Evolutionary conservation across 23 tunicate genomes (phyloP).

Genomic region (Phallusia fumigata): DNA sequence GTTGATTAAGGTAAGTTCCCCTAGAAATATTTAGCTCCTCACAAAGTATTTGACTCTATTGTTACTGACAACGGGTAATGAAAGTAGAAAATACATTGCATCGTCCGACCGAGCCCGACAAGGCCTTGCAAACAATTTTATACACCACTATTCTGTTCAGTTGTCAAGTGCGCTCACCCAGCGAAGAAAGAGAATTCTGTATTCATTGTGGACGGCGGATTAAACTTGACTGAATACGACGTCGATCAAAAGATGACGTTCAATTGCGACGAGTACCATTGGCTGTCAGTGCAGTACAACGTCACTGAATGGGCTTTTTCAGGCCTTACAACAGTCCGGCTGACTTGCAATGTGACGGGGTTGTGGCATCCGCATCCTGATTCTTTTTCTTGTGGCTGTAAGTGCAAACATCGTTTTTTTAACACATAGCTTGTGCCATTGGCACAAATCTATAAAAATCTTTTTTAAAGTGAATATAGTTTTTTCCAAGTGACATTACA

Average conservation of each 20-base stretch:
- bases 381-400: slow-evolving; percentile 74
- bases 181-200: not conserved
- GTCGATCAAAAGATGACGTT: slow-evolving; percentile 21
- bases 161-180: not conserved
- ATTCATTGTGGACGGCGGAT: not conserved
- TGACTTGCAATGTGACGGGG: slow-evolving; percentile 39
- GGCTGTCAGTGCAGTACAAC: slow-evolving; percentile 55
- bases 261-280: slow-evolving; percentile 29
- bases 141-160: not conserved
- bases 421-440: too few species aligned
- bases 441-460: too few species aligned
- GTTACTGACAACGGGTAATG: too few species aligned
- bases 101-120: too few species aligned
- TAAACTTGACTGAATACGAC: not conserved
- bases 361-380: slow-evolving; percentile 51
- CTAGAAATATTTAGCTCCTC: too few species aligned
- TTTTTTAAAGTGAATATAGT: too few species aligned
- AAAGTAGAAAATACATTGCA: too few species aligned
- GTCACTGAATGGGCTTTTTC: slow-evolving; percentile 72
- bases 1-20: too few species aligned
- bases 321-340: slow-evolving; percentile 14
- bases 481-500: too few species aligned
- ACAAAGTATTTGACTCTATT: too few species aligned
- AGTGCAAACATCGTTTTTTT: not conserved
- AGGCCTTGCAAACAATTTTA: too few species aligned